Base-by-base conservation (phyloP, 2,888 invertebrate species). In the Drosophila affinis region DNA sequence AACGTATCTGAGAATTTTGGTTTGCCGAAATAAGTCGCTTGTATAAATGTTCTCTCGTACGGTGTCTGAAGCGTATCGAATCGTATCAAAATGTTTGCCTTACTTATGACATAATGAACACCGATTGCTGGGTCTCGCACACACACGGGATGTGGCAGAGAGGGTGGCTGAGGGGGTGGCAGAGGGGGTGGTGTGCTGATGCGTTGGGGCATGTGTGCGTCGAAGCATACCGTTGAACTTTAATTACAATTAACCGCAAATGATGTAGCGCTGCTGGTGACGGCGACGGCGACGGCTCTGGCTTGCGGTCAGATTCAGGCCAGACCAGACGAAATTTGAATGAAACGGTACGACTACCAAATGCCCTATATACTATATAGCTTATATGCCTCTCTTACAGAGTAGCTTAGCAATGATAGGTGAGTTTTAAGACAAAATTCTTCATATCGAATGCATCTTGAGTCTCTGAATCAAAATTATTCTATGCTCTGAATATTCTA, bases 171-270 rank as follows among this genome's bases (percentile, higher is more conserved):
- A 14, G 49, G 32, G 45, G 7, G 3, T 24, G 24, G 3, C 18
- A 3, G n/a, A 0, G 18, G 9, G 27, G 0, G n/a, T 3, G 49
- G 17, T 7, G 18, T 12, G 10, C 1, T 14, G 17, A 14, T 5
- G 27, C n/a, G 47, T 27, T 6, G 14, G 45, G 59, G 64, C 63
- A 74, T 75, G 58, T 82, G 72, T 77, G 68, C 79, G 49, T 60
- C 72, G 73, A 68, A 72, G 75, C 81, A 77, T 72, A 73, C 75
- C 81, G 73, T 79, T 75, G 84, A 79, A 77, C 79, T 86, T 83
- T 86, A 86, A 81, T 83, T 83, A 86, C 84, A 83, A 79, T 79
- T 76, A 79, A 83, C 81, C 84, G 47, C 81, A 86, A 83, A 81
- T 83, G 79, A 86, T 86, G 83, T 80, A 64, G 77, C 73, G 72